These are phyloP conservation scores for Mactra quadrangularis DNA, from an alignment of 1,140 invertebrate genomes.

Conservation along the genomic window DNA sequence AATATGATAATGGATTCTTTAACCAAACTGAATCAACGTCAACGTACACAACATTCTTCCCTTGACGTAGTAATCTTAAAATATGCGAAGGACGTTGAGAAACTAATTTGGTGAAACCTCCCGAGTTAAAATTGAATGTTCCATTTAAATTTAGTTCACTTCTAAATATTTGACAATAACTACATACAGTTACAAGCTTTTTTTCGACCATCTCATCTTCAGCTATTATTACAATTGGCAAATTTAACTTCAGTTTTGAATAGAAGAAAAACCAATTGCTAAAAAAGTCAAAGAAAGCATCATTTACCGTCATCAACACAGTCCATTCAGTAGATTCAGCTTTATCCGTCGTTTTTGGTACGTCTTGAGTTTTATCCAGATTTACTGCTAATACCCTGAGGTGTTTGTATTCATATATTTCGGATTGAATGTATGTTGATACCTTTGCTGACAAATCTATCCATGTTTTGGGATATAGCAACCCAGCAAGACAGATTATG, in stretches of 20 bases:
- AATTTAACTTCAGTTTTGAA: not conserved
- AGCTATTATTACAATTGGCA: not conserved
- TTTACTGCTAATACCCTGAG: too few relatives aligned
- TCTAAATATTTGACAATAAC: too few relatives aligned
- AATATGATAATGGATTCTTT: not conserved
- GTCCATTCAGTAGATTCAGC: too few relatives aligned
- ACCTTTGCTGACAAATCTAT: too few relatives aligned
- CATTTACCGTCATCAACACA: conserved; percentile 7
- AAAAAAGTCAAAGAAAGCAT: conserved; percentile 38
- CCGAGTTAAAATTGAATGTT: too few relatives aligned
- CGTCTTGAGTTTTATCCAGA: too few relatives aligned
- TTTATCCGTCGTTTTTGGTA: too few relatives aligned
- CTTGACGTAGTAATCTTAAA: not conserved
- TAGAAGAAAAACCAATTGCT: conserved; percentile 29
- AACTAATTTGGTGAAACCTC: not conserved
- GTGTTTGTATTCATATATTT: too few relatives aligned
- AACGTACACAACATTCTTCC: not conserved
- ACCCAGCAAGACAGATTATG: too few relatives aligned
- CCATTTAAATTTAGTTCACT: too few relatives aligned
- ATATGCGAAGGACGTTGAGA: not conserved
- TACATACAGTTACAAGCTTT: not conserved
- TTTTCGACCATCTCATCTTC: conserved; percentile 11
- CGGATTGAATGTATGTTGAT: too few relatives aligned
- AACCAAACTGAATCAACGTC: conserved; percentile 20
- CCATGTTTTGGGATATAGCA: too few relatives aligned